Base-by-base conservation (phyloP, 2,113 vertebrate species). In the Apaloderma vittatum region DNA sequence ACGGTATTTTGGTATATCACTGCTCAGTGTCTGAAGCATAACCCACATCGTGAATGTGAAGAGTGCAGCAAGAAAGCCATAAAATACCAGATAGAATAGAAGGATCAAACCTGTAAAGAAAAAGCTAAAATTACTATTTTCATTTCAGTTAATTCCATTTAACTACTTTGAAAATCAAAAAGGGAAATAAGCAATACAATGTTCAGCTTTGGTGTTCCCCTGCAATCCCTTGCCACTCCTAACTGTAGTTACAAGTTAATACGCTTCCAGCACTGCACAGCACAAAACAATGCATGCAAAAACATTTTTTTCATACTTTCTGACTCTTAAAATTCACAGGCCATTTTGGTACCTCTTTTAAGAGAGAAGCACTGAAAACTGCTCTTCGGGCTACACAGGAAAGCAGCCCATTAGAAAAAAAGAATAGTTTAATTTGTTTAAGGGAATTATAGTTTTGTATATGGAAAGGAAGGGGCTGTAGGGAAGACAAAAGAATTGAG, bases 31-130 rank as follows among this genome's bases (percentile, higher is more conserved):
- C 97, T 99, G 99, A 96, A 99, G 99, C 99, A 99, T 98, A 90
- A 98, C 99, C 99, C 99, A 99, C 99, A 99, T 99, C 49, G 99
- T 99, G 94, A 99, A 98, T 79, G 98, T 95, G 92, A 99, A 99
- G 97, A 99, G 99, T 21, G 99, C 99, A 70, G 99, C 99, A 98
- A 99, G 97, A 97, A 99, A 99, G 73, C 98, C 99, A 98, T 99
- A 99, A 97, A 99, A 99, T 17, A 99, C 98, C 98, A 99, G 95
- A 97, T 99, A 99, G 97, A 99, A 99, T 43, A 99, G 97, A 70
- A 99, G 98, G 98, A 99, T 99, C 97, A 99, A 98, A 84, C 98
- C 99, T 99, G 98, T 8, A 93, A 94, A 95, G 93, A 71, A 84
- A 90, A 93, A 83, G 9, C 5, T 57, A 76, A 71, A 93, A 65